A percentile compares a stretch with the other conserved stretches of the same genome.
Evolutionary conservation across 2,888 invertebrate genomes (phyloP).

Genomic region (Ochropleura leucogaster): DNA sequence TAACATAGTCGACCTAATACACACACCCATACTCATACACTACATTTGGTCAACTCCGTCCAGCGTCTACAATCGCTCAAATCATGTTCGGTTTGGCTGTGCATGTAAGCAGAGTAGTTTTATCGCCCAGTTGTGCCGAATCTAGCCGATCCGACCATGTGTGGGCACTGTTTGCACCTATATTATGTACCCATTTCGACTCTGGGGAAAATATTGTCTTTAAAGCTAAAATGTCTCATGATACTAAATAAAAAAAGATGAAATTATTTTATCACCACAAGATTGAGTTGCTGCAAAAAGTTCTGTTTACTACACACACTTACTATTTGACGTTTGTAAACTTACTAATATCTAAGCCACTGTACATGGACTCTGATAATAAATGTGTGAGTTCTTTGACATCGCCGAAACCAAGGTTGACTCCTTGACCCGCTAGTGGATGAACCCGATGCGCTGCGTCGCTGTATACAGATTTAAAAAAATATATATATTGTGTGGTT

Average conservation of each 20-base stretch:
- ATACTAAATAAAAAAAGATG: too few species aligned
- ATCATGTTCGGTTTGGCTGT: background rate
- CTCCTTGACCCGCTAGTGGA: conserved; percentile 99
- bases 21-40: too few species aligned
- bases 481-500: background rate
- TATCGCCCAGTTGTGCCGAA: background rate
- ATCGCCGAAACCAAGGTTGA: conserved; percentile 99
- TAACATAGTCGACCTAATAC: background rate
- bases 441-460: conserved; percentile 98
- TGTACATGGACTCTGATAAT: conserved; percentile 93
- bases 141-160: background rate
- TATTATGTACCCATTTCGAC: background rate
- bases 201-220: background rate
- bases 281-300: background rate
- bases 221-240: background rate
- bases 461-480: conserved; percentile 82
- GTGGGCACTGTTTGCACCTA: background rate
- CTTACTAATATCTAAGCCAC: conserved; percentile 94
- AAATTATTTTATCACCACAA: background rate
- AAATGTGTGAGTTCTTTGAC: conserved; percentile 93
- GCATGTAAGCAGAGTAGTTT: background rate
- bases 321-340: conserved; percentile 14
- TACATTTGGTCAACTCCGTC: background rate
- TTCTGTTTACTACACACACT: background rate
- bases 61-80: background rate